Percentiles rank a stretch among this genome's conserved stretches.
Evolutionary conservation across 2,888 invertebrate genomes (phyloP).

Genomic region (Gryllus longicercus): DNA sequence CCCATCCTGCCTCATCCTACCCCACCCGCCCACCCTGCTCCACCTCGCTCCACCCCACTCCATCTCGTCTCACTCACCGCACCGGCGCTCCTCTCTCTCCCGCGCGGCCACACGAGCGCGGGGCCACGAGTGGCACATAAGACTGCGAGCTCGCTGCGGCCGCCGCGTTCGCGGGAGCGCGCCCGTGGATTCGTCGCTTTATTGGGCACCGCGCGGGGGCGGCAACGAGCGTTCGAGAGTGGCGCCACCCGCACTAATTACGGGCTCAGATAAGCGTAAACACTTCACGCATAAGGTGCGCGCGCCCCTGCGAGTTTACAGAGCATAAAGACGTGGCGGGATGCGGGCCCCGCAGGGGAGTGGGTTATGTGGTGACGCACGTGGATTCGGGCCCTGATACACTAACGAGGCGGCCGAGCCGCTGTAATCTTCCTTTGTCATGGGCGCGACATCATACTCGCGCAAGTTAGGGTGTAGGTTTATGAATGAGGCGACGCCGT

Average conservation of each 20-base stretch:
- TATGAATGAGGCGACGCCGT: no score
- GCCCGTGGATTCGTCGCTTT: slow-evolving; percentile 4
- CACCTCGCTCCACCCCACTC: no score
- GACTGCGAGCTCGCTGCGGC: not conserved
- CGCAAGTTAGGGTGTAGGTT: no score
- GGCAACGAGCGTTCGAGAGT: not conserved
- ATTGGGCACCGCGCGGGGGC: not conserved
- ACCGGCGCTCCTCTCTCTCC: no score
- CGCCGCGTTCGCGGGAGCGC: not conserved
- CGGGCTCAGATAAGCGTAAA: not conserved
- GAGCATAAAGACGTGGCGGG: not conserved
- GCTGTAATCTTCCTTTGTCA: not conserved
- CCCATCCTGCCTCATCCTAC: no score
- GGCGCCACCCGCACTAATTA: not conserved
- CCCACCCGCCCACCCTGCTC: no score
- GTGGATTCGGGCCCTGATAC: not conserved
- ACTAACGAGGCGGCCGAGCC: not conserved
- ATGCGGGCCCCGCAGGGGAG: not conserved
- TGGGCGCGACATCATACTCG: not conserved
- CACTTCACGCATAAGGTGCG: slow-evolving; percentile 9
- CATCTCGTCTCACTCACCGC: no score
- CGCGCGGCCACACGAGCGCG: no score
- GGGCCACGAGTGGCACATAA: not conserved
- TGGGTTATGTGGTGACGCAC: not conserved
- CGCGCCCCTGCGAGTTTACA: not conserved